Evolutionary conservation across 2,113 vertebrate genomes (phyloP), one percentile per base, ranked within the genome.

Genomic region (Perccottus glenii): DNA sequence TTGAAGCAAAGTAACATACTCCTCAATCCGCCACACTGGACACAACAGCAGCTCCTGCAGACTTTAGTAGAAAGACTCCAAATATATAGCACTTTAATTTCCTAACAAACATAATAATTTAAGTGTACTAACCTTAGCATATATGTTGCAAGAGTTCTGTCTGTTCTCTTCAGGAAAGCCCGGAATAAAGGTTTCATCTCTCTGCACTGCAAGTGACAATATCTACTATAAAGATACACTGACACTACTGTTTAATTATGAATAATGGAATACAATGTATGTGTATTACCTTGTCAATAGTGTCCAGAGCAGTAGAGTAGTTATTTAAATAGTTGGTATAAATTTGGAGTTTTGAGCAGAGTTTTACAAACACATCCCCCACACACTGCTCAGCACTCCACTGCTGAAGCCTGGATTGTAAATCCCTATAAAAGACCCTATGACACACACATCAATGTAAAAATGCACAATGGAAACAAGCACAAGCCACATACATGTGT

Each of bases 251-350:
- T 40, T 6, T 3, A 27, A 27, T 27, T 27, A 27, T 40, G 5
- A 40, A 8, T 40, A 40, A 14, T 9, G 4, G 44, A 46, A 46
- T 4, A 2, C 9, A 46, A 11, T 4, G 4, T 6, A 43, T 11
- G 6, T 43, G 42, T 46, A 14, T 46, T 75, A 95, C 95, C 94
- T 94, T 94, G 78, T 96, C 94, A 1, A 94, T 88, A 16, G 91
- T 91, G 81, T 82, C 75, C 59, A 96, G 85, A 62, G 93, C 89
- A 6, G 91, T 90, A 9, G 88, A 64, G 61, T 95, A 94, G 79
- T 94, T 94, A 83, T 95, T 94, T 68, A 94, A 91, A 80, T 94
- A 95, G 86, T 92, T 94, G 66, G 89, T 92, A 38, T 91, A 91
- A 9, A 75, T 85, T 62, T 89, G 82, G 74, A 96, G 63, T 12